Evolutionary conservation across 1,140 invertebrate genomes (phyloP), one percentile per base, ranked within the genome.

Genomic region (Hesperophylax magnus): DNA sequence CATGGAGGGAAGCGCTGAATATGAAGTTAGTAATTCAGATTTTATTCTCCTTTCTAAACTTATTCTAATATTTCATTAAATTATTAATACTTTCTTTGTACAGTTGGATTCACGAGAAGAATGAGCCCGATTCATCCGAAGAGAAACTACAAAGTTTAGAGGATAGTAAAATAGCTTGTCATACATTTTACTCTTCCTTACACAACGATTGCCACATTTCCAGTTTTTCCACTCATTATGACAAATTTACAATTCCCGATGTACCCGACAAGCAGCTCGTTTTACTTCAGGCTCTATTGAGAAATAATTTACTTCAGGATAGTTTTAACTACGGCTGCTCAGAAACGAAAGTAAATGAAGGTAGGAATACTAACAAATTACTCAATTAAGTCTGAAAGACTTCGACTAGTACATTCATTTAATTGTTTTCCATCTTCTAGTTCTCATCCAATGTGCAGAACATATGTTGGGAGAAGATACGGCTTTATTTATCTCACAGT

Each of bases 301-400:
- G 83, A 78, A 84, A 79, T 58, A 79, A 80, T 60, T 54, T 81
- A 27, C 71, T 84, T 4, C 81, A 81, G 34, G 81, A 84, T 52
- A 82, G 60, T 63, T 63, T 82, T 11, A 82, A 82, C 53, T 81
- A 81, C 39, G 83, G 80, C 39, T 60, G n/a, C 31, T 65, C 65
- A 14, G 78, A 78, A 63, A 61, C 54, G 17, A 52, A 58, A 9
- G 31, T 65, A 20, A 39, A 58, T 34, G 78, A 84, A 78, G 80
- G 82, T 84, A 63, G 8, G 56, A 18, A 58, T 58, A 47, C 39
- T 47, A 47, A 47, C 39, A 47, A 47, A 47, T 47, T 14, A 47
- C 39, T 14, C 9, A 47, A 47, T 47, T 47, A 47, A 14, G 14
- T 47, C 8, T 47, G 11, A 47, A 47, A 14, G 34, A 5, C 11